Evolutionary conservation across 2,113 vertebrate species (phyloP).

Genomic region (Neodon shergylaensis): DNA sequence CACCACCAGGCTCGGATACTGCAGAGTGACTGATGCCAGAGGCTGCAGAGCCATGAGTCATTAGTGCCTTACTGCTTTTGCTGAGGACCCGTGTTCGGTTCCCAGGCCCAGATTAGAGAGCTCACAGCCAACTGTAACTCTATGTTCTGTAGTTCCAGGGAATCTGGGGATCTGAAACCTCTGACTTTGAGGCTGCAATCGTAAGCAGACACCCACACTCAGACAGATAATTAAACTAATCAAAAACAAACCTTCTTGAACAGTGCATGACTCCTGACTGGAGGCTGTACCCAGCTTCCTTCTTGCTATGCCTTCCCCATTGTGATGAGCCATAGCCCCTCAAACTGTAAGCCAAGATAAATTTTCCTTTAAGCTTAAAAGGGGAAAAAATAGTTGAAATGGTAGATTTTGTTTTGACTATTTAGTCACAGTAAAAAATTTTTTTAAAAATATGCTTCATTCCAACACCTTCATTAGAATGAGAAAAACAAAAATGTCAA

Average conservation of each 20-base stretch:
- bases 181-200: not conserved
- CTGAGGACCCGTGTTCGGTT: not conserved
- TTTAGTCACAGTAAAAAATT: not conserved
- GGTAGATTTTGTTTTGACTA: not conserved
- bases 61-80: not conserved
- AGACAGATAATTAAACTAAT: not conserved
- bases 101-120: not conserved
- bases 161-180: not conserved
- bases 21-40: not conserved
- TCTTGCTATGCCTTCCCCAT: not conserved
- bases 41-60: not conserved
- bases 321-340: too few species aligned
- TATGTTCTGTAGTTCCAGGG: not conserved
- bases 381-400: not conserved
- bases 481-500: conserved; percentile 1
- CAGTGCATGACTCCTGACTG: not conserved
- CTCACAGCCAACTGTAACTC: not conserved
- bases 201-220: not conserved
- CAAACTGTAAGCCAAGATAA: not conserved
- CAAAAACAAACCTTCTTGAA: not conserved
- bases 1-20: not conserved
- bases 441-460: not conserved
- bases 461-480: not conserved
- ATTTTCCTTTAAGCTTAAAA: not conserved
- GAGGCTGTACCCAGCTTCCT: not conserved